Evolutionary conservation across 2,797 vertebrate species (phyloP).

Genomic region (Chanos chanos): DNA sequence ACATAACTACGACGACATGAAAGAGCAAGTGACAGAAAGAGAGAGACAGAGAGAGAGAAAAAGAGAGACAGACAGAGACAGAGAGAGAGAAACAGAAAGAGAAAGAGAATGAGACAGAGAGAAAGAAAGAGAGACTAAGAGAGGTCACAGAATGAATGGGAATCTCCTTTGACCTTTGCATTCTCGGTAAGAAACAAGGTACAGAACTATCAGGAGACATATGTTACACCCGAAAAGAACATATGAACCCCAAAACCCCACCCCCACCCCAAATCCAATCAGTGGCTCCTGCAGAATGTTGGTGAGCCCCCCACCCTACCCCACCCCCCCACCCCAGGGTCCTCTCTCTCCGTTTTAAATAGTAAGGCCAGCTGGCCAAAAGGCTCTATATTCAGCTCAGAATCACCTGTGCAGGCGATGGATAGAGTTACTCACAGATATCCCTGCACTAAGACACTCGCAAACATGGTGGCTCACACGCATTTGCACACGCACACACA

Average conservation of each 20-base stretch:
- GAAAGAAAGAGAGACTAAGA: slow-evolving; percentile 20
- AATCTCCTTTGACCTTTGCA: slow-evolving; percentile 29
- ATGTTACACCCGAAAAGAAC: slow-evolving; percentile 23
- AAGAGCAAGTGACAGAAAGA: too few relatives aligned
- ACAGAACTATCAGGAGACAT: neutral
- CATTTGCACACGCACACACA: slow-evolving; percentile 2
- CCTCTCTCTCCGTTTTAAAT: slow-evolving; percentile 68
- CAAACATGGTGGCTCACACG: slow-evolving; percentile 17
- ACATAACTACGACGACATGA: too few relatives aligned
- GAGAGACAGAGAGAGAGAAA: too few relatives aligned
- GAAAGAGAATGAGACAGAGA: too few relatives aligned
- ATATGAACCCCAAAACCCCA: neutral
- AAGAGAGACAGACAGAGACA: too few relatives aligned
- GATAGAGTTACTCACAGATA: slow-evolving; percentile 65
- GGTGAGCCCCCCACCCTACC: slow-evolving; percentile 33
- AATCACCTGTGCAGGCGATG: slow-evolving; percentile 69
- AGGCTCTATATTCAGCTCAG: slow-evolving; percentile 72
- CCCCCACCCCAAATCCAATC: slow-evolving; percentile 17
- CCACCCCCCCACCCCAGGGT: slow-evolving; percentile 20
- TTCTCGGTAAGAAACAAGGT: slow-evolving; percentile 29
- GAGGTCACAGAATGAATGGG: slow-evolving; percentile 1
- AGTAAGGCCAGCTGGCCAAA: slow-evolving; percentile 72
- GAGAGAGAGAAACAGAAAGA: too few relatives aligned
- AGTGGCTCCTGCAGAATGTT: slow-evolving; percentile 51
- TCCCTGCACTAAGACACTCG: slow-evolving; percentile 29